phyloP scores from a whole-genome alignment of 2,113 vertebrate species.

The Hemiscyllium ocellatum region DNA sequence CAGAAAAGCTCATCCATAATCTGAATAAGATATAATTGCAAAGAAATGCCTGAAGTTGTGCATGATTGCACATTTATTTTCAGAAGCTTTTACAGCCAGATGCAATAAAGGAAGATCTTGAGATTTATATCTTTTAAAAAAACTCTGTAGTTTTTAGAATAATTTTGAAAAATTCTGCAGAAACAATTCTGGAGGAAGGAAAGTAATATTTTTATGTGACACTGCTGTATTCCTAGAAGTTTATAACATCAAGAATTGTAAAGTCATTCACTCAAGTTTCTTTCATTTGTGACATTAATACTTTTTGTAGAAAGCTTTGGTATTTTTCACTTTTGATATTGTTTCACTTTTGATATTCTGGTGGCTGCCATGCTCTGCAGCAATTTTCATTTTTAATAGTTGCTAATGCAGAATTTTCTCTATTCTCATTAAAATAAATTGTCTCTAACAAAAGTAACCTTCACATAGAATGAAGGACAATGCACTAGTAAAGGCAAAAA shows the following conservation, averaged over 20 bases:
- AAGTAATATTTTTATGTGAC: not conserved
- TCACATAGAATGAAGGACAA: slow-evolving; percentile 16
- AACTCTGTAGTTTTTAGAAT: not conserved
- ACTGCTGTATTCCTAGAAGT: not conserved
- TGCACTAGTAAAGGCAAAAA: not conserved
- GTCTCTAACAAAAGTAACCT: slow-evolving; percentile 18
- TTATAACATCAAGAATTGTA: not conserved
- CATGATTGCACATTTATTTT: not conserved
- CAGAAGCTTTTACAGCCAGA: not conserved
- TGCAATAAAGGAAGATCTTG: no score
- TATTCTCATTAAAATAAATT: not conserved
- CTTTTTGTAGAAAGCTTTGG: not conserved
- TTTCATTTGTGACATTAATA: not conserved
- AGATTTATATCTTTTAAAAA: not conserved
- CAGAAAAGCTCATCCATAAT: not conserved
- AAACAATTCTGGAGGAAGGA: not conserved
- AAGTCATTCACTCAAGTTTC: not conserved
- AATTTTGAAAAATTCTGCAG: not conserved
- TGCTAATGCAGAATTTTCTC: not conserved
- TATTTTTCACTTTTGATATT: not conserved
- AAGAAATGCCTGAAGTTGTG: not conserved
- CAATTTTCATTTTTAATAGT: not conserved
- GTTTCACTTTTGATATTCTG: not conserved
- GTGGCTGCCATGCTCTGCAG: not conserved
- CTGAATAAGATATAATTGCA: not conserved